A percentile compares a stretch with the other conserved stretches of the same genome.
phyloP scores from a whole-genome alignment of 2,888 invertebrate genomes.

The Yponomeuta cagnagella region DNA sequence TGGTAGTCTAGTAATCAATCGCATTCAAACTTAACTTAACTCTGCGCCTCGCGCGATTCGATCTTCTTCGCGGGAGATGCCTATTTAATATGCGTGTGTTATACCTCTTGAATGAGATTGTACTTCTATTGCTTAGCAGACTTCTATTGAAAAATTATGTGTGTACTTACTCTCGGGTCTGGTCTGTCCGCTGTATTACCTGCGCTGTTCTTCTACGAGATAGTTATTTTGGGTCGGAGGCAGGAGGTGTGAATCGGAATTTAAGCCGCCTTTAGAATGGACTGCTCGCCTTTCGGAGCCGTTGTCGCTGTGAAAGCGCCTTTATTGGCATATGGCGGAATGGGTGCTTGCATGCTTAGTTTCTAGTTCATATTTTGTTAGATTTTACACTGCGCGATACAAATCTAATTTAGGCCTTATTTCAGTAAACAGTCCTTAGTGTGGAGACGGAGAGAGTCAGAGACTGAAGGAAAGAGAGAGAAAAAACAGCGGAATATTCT shows the following conservation, averaged over 20 bases:
- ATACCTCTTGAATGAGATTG: too few relatives aligned
- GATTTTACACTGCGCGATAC: not conserved
- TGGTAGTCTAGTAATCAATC: too few relatives aligned
- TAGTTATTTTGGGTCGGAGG: not conserved
- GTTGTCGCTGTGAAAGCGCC: not conserved
- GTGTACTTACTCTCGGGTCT: too few relatives aligned
- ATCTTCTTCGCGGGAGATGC: too few relatives aligned
- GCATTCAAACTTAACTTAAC: too few relatives aligned
- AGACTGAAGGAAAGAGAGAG: too few relatives aligned
- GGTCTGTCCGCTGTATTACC: not conserved
- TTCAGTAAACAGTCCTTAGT: not conserved
- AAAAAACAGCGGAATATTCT: too few relatives aligned
- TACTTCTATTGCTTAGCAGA: too few relatives aligned
- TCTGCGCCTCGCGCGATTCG: too few relatives aligned
- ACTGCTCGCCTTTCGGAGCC: not conserved
- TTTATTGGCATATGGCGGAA: not conserved
- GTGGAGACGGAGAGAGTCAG: too few relatives aligned
- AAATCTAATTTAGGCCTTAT: not conserved
- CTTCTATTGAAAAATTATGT: too few relatives aligned
- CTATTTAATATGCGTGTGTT: too few relatives aligned
- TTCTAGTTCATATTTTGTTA: not conserved
- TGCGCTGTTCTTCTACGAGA: not conserved
- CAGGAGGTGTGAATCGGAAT: not conserved
- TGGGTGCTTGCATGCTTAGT: not conserved
- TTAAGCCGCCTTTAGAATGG: not conserved